phyloP scores from a whole-genome alignment of 2,113 vertebrate genomes.

The Myrmecobius fasciatus region DNA sequence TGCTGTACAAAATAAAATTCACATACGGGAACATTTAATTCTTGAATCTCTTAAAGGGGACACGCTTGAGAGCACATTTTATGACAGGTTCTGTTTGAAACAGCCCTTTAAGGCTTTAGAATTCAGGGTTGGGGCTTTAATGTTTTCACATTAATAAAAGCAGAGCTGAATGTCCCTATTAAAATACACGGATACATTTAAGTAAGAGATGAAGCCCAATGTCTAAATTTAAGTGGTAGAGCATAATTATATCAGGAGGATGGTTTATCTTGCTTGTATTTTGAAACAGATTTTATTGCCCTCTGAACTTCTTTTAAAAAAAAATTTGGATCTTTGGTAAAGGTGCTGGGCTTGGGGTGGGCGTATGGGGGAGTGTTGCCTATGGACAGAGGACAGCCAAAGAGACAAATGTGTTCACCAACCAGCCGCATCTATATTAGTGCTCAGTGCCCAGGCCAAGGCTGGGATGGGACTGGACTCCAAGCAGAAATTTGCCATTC shows the following conservation, averaged over 20 bases:
- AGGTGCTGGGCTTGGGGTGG: neutral
- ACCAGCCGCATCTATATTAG: slow-evolving; percentile 3
- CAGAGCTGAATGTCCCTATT: slow-evolving; percentile 88
- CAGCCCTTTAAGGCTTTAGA: slow-evolving; percentile 88
- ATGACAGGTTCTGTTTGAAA: slow-evolving; percentile 90
- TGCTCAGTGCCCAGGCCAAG: neutral
- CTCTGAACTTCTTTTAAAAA: slow-evolving; percentile 61
- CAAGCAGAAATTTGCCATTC: neutral
- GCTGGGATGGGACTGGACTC: neutral
- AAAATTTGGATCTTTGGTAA: neutral
- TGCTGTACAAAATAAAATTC: slow-evolving; percentile 92
- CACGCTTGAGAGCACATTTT: slow-evolving; percentile 90
- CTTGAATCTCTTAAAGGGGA: slow-evolving; percentile 91
- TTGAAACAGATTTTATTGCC: slow-evolving; percentile 47
- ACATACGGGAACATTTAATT: slow-evolving; percentile 93
- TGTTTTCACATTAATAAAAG: slow-evolving; percentile 90
- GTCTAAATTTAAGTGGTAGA: slow-evolving; percentile 85
- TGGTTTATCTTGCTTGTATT: slow-evolving; percentile 79
- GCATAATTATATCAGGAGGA: slow-evolving; percentile 81
- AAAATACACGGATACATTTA: slow-evolving; percentile 89
- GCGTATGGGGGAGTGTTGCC: neutral
- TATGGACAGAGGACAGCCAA: neutral
- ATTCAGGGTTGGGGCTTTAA: slow-evolving; percentile 87
- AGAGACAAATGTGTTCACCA: neutral
- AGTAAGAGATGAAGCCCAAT: slow-evolving; percentile 86